Conservation (phyloP, 2,113 vertebrate species). For the Cebus imitator region DNA sequence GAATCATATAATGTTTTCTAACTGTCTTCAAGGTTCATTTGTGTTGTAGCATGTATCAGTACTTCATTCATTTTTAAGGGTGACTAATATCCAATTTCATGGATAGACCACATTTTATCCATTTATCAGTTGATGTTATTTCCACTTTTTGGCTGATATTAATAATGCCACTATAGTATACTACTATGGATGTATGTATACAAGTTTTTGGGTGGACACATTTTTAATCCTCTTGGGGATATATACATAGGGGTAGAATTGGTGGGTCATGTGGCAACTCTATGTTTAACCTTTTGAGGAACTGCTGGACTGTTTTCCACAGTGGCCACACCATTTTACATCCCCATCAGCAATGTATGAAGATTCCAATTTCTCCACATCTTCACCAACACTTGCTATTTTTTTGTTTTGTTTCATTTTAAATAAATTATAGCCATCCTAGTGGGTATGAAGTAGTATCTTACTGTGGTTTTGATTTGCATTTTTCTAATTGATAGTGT, state of each 20-base stretch:
- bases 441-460: neutral
- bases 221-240: neutral
- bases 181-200: neutral
- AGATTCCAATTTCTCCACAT: neutral
- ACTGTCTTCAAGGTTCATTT: slow-evolving; percentile 3
- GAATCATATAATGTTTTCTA: neutral
- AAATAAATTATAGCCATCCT: neutral
- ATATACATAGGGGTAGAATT: neutral
- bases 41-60: neutral
- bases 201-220: neutral
- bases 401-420: neutral
- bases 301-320: neutral
- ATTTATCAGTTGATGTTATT: neutral
- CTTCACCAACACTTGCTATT: neutral
- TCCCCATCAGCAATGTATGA: neutral
- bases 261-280: neutral
- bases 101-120: neutral
- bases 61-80: neutral
- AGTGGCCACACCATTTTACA: neutral
- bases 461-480: slow-evolving; percentile 34
- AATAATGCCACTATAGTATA: neutral
- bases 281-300: slow-evolving; percentile 2
- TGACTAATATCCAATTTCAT: neutral
- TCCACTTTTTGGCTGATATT: neutral
- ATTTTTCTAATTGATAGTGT: slow-evolving; percentile 31